Base-by-base conservation (phyloP, 2,113 vertebrate species). In the Fregata magnificens region DNA sequence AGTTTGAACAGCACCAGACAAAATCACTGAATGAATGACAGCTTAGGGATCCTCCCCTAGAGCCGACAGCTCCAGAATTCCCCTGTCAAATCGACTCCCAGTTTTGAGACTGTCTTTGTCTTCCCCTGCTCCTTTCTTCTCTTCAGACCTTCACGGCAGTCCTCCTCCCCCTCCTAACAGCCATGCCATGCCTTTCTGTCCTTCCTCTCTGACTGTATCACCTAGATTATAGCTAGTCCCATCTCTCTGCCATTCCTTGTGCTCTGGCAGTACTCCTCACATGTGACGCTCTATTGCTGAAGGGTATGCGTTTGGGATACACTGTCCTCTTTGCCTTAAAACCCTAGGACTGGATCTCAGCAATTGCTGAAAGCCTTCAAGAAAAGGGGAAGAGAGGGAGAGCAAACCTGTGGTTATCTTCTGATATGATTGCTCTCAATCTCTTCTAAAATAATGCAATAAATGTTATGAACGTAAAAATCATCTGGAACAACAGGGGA, bases 391-490 rank as follows among this genome's bases (percentile, higher is more conserved):
- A 74, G 66, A 92, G 26, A 49, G 15, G 29, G 28, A 79, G 40
- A 36, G 13, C 1, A 4, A 56, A 80, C 18, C 29, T 66, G 10
- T 13, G 5, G 18, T 80, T 83, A 61, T 86, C 50, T 61, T 71
- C 66, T 62, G 25, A 6, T 45, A 28, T 45, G 47, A 80, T 26
- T 72, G 38, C n/a, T 76, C 59, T 81, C 50, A 47, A 34, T 87
- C 56, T 59, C 71, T 63, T 86, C 52, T 92, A 42, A 94, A 76
- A 90, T 34, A 94, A 84, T 42, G 29, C 56, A 84, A 92, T 76
- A 92, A 96, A 52, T 80, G 84, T 42, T 47, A 80, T 16, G 13
- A 92, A 25, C 3, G 1, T 89, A 83, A 86, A 90, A 76, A 90
- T 83, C 14, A 38, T 24, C 82, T 58, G 61, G 66, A 92, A 59